Percentiles rank a stretch among this genome's conserved stretches.
Evolutionary conservation across 2,888 invertebrate genomes (phyloP).

Genomic region (Diloba caeruleocephala): DNA sequence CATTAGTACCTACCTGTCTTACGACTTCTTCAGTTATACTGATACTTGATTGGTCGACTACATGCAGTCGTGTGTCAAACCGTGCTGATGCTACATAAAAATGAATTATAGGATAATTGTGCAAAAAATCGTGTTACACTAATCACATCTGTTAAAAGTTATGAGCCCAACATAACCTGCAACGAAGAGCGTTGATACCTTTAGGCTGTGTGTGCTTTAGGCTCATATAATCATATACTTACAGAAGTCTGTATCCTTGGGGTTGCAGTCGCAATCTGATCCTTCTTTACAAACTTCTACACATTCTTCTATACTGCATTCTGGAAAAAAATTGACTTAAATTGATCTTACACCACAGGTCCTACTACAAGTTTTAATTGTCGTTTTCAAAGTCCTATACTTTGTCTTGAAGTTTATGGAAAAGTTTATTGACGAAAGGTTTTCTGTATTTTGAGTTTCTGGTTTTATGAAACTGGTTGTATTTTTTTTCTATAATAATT

Average conservation of each 20-base stretch:
- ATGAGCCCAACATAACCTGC: background rate
- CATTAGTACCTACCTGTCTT: slow-evolving; percentile 69
- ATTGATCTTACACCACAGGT: background rate
- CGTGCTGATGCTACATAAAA: slow-evolving; percentile 87
- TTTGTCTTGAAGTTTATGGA: background rate
- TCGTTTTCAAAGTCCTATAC: background rate
- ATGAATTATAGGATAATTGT: too few species aligned
- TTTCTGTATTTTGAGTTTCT: too few species aligned
- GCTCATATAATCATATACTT: slow-evolving; percentile 56
- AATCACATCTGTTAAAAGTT: too few species aligned
- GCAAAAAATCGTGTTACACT: too few species aligned
- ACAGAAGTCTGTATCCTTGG: slow-evolving; percentile 77
- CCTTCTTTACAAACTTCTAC: slow-evolving; percentile 74
- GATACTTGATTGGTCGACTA: slow-evolving; percentile 81
- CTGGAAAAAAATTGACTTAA: slow-evolving; percentile 60
- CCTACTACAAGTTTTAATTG: background rate
- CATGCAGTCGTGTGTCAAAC: slow-evolving; percentile 89
- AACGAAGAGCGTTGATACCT: too few species aligned
- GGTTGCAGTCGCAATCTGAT: slow-evolving; percentile 76
- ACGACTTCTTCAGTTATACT: slow-evolving; percentile 80
- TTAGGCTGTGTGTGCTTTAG: background rate
- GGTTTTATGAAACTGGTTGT: too few species aligned
- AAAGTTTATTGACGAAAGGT: background rate
- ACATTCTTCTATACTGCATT: slow-evolving; percentile 83
- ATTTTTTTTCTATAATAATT: too few species aligned